Percentiles rank a stretch among this genome's conserved stretches.
These are phyloP conservation scores for Sitobion miscanthi DNA, from an alignment of 1,140 invertebrate genomes.

Conservation along the genomic window DNA sequence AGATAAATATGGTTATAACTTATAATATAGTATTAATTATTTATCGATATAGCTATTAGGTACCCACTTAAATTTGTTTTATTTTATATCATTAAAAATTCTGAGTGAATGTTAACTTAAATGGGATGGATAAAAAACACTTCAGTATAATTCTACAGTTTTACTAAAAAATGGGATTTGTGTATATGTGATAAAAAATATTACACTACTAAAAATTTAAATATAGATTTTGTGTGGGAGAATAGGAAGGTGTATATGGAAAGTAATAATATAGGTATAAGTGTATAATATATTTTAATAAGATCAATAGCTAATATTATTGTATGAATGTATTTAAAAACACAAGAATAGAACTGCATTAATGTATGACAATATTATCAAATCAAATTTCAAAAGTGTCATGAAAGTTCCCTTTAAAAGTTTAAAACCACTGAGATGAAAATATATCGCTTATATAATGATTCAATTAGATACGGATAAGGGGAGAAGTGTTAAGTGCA, in stretches of 20 bases:
- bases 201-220: neutral
- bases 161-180: neutral
- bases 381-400: neutral
- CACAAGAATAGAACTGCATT: too few relatives aligned
- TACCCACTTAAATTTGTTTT: neutral
- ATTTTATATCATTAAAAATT: neutral
- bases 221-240: neutral
- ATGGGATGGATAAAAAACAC: neutral
- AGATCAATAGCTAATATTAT: too few relatives aligned
- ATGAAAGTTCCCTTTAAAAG: neutral
- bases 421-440: neutral
- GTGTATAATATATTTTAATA: neutral
- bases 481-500: slow-evolving; percentile 23
- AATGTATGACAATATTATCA: too few relatives aligned
- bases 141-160: neutral
- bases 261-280: neutral
- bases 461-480: slow-evolving; percentile 1
- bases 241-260: neutral
- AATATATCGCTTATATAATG: neutral
- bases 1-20: neutral
- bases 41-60: neutral
- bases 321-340: too few relatives aligned
- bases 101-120: neutral
- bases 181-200: neutral
- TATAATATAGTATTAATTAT: neutral